Percentiles rank a stretch among this genome's conserved stretches.
These are phyloP conservation scores for Loxodonta africana DNA, from an alignment of 2,113 vertebrate genomes.

Conservation along the genomic window DNA sequence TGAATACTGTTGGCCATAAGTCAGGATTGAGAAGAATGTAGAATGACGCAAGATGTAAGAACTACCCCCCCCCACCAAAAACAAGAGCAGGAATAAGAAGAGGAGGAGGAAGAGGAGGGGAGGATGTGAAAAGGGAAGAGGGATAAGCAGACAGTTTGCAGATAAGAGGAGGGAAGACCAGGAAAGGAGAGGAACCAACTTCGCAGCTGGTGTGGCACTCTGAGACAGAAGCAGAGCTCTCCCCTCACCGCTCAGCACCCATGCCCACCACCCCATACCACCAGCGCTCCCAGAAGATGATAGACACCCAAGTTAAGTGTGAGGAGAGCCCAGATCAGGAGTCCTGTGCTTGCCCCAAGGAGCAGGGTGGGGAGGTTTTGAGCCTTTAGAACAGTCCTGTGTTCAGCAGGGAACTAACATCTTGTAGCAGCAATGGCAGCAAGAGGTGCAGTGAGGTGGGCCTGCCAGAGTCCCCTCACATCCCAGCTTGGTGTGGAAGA, in stretches of 20 bases:
- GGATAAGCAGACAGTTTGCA: no score
- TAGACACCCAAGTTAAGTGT: neutral
- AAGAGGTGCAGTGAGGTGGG: no score
- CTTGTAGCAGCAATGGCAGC: neutral
- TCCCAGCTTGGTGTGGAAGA: neutral
- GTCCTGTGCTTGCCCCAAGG: neutral
- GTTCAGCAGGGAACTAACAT: neutral
- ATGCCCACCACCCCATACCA: fast-evolving
- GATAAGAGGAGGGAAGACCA: neutral
- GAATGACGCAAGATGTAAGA: neutral
- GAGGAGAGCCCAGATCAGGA: neutral
- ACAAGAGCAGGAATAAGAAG: neutral
- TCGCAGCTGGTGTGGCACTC: neutral
- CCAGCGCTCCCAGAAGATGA: neutral
- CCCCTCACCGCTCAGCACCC: neutral
- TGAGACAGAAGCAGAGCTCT: neutral
- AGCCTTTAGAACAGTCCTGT: neutral
- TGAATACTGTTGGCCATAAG: neutral
- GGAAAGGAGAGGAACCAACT: no score
- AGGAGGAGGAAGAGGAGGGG: neutral
- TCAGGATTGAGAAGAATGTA: neutral
- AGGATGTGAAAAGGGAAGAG: neutral
- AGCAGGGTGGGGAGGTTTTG: neutral
- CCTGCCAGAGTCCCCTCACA: neutral
- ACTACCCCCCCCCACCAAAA: no score